Evolutionary conservation across 2,113 vertebrate species (phyloP).

Genomic region (Cinclus cinclus): DNA sequence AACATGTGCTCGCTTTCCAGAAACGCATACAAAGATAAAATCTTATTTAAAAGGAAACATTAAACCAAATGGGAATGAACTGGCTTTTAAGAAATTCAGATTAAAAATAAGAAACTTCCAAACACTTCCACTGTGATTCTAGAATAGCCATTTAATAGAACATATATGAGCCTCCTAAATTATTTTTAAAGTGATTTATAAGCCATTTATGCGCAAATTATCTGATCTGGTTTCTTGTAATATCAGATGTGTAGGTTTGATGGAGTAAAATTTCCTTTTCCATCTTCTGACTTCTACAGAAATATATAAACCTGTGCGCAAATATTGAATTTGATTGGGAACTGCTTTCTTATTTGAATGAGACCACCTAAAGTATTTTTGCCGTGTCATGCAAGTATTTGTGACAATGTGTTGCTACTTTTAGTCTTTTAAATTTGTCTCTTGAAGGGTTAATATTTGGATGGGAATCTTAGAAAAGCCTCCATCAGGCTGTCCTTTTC

Average conservation of each 20-base stretch:
- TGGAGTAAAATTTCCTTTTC: neutral
- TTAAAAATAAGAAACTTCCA: neutral
- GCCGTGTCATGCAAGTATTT: neutral
- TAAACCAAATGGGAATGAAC: neutral
- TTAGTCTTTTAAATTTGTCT: neutral
- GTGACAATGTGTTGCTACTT: neutral
- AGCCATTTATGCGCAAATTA: neutral
- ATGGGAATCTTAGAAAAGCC: neutral
- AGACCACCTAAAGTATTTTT: neutral
- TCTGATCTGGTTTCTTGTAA: neutral
- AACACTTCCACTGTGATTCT: neutral
- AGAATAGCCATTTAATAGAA: neutral
- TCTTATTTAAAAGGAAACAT: neutral
- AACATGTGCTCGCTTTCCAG: neutral
- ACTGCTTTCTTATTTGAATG: neutral
- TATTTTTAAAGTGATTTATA: neutral
- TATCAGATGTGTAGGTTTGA: neutral
- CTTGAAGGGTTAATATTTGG: neutral
- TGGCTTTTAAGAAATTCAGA: neutral
- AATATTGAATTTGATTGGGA: neutral
- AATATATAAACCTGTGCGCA: neutral
- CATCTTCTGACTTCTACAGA: neutral
- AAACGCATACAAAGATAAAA: neutral
- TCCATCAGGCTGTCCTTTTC: neutral
- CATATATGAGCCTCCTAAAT: neutral